A percentile compares a stretch with the other conserved stretches of the same genome.
Conservation (phyloP, 2,113 vertebrate species). For the Triplophysa dalaica region DNA sequence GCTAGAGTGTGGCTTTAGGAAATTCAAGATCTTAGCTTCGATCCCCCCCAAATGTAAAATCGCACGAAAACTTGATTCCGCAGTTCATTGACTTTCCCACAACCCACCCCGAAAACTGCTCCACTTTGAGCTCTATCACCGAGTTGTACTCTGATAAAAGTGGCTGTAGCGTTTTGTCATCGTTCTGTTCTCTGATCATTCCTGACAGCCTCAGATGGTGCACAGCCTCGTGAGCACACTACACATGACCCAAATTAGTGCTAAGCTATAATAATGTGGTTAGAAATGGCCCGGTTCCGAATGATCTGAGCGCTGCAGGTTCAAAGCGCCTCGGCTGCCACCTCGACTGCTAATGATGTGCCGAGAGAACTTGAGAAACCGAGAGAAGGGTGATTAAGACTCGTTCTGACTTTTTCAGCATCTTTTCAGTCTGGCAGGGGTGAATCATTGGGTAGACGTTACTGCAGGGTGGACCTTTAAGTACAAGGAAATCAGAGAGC, state of each 20-base stretch:
- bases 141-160: slow-evolving; percentile 50
- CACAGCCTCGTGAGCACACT: slow-evolving; percentile 49
- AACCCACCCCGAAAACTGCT: slow-evolving; percentile 46
- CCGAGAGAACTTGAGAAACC: not conserved
- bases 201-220: slow-evolving; percentile 43
- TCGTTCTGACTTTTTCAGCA: slow-evolving; percentile 12
- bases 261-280: slow-evolving; percentile 74
- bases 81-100: slow-evolving; percentile 62
- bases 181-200: slow-evolving; percentile 31
- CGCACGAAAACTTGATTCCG: slow-evolving; percentile 67
- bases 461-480: slow-evolving; percentile 61
- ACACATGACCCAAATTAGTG: slow-evolving; percentile 68
- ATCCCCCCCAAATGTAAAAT: slow-evolving; percentile 46
- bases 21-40: too few relatives aligned
- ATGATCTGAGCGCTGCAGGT: slow-evolving; percentile 73
- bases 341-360: slow-evolving; percentile 71
- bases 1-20: slow-evolving; percentile 55
- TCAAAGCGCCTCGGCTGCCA: slow-evolving; percentile 68
- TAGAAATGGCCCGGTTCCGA: slow-evolving; percentile 69
- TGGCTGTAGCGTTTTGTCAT: slow-evolving; percentile 36
- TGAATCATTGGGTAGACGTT: slow-evolving; percentile 74
- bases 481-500: slow-evolving; percentile 44
- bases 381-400: slow-evolving; percentile 33
- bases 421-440: slow-evolving; percentile 62
- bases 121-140: slow-evolving; percentile 38